Percentiles rank a stretch among this genome's conserved stretches.
Conservation (phyloP, 2,888 invertebrate genomes). For the Invenusta paracnida region DNA sequence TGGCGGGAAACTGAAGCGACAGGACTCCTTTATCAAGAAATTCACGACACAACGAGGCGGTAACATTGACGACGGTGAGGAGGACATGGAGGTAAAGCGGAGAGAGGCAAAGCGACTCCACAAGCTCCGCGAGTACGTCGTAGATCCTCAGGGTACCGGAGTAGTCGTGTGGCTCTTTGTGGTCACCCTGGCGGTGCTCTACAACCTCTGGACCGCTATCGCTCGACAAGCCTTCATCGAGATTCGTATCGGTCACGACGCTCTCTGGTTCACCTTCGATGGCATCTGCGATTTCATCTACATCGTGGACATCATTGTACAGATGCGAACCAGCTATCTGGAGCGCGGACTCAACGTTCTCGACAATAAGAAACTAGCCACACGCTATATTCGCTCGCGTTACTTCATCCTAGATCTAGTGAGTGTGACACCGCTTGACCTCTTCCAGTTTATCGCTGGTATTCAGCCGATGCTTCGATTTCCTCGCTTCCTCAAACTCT, state of each 20-base stretch:
- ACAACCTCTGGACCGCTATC: conserved; percentile 90
- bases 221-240: conserved; percentile 90
- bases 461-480: conserved; percentile 73
- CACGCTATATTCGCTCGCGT: conserved; percentile 78
- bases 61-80: conserved; percentile 71
- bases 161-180: conserved; percentile 91
- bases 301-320: conserved; percentile 79
- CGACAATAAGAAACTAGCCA: conserved; percentile 80
- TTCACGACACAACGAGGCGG: conserved; percentile 78
- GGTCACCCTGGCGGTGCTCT: conserved; percentile 80
- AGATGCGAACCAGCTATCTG: conserved; percentile 85
- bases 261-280: conserved; percentile 62
- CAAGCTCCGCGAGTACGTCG: conserved; percentile 64
- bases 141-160: conserved; percentile 89
- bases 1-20: conserved; percentile 50
- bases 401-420: conserved; percentile 78
- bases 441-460: conserved; percentile 75
- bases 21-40: conserved; percentile 72
- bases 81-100: conserved; percentile 43
- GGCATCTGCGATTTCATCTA: conserved; percentile 80
- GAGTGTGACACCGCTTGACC: conserved; percentile 77
- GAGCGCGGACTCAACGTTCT: conserved; percentile 91
- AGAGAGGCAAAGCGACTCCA: background rate
- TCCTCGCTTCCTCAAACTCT: conserved; percentile 65
- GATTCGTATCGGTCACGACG: conserved; percentile 66